These are phyloP conservation scores for Ceyx cyanopectus DNA, from an alignment of 2,113 vertebrate genomes.

Conservation along the genomic window DNA sequence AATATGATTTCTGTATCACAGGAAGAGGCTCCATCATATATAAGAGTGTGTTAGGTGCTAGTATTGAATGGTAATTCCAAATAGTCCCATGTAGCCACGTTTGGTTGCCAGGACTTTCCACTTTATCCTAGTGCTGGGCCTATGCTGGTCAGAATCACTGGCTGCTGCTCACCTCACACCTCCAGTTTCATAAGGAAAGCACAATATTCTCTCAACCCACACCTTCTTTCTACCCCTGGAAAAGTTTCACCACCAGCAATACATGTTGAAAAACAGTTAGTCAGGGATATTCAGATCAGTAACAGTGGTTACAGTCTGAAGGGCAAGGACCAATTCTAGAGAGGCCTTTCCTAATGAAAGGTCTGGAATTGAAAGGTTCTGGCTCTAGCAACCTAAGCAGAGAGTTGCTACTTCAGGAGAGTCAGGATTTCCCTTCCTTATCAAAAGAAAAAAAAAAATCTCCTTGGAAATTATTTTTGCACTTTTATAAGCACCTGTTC, in stretches of 20 bases:
- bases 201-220: neutral
- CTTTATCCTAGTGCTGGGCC: neutral
- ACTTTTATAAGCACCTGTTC: neutral
- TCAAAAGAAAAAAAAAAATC: neutral
- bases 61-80: neutral
- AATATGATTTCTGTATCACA: neutral
- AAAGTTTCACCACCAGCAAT: neutral
- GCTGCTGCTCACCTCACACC: neutral
- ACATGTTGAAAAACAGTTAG: neutral
- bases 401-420: neutral
- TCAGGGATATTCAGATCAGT: neutral
- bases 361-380: neutral
- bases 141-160: neutral
- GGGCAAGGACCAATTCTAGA: neutral
- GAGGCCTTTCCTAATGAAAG: neutral
- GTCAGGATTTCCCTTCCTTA: neutral
- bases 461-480: neutral
- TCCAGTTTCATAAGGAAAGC: neutral
- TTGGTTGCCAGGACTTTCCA: neutral
- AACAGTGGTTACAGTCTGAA: neutral
- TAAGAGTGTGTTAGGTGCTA: neutral
- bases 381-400: neutral
- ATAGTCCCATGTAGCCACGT: neutral
- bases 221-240: neutral
- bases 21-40: neutral